A percentile compares a stretch with the other conserved stretches of the same genome.
Conservation (phyloP, 2,113 vertebrate genomes). For the Trinectes maculatus region DNA sequence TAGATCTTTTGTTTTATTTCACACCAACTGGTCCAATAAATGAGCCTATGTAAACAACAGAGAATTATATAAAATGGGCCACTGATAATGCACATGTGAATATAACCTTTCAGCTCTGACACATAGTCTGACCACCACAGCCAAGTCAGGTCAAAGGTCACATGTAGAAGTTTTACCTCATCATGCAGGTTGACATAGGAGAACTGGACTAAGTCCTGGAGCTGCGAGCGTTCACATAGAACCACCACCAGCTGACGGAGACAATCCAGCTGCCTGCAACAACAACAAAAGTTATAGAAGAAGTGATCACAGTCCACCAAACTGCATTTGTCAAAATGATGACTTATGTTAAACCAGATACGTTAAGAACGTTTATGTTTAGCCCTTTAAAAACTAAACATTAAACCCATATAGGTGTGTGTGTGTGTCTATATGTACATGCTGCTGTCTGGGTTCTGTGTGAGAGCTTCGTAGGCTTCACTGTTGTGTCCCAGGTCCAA, state of each 20-base stretch:
- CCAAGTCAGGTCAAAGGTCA: background rate
- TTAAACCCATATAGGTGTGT: too few relatives aligned
- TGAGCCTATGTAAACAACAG: too few relatives aligned
- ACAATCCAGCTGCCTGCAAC: slow-evolving; percentile 91
- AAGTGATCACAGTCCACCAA: too few relatives aligned
- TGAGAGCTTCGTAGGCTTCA: slow-evolving; percentile 93
- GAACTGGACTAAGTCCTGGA: slow-evolving; percentile 93
- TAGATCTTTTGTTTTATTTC: too few relatives aligned
- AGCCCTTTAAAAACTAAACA: too few relatives aligned
- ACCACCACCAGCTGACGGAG: slow-evolving; percentile 95
- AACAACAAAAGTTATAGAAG: too few relatives aligned
- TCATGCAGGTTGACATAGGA: slow-evolving; percentile 93
- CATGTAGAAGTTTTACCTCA: slow-evolving; percentile 80
- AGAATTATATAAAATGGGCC: too few relatives aligned
- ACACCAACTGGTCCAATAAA: too few relatives aligned
- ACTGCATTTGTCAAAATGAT: too few relatives aligned
- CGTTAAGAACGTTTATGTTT: too few relatives aligned
- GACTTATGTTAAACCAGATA: too few relatives aligned
- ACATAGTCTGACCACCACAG: background rate
- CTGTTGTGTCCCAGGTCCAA: slow-evolving; percentile 95
- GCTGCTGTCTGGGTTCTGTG: slow-evolving; percentile 91
- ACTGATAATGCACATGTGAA: too few relatives aligned
- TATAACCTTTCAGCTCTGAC: background rate
- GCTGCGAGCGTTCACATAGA: slow-evolving; percentile 93
- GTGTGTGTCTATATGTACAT: slow-evolving; percentile 79